Evolutionary conservation across 2,797 vertebrate genomes (phyloP), one percentile per base, ranked within the genome.

Genomic region (Forpus xanthops): DNA sequence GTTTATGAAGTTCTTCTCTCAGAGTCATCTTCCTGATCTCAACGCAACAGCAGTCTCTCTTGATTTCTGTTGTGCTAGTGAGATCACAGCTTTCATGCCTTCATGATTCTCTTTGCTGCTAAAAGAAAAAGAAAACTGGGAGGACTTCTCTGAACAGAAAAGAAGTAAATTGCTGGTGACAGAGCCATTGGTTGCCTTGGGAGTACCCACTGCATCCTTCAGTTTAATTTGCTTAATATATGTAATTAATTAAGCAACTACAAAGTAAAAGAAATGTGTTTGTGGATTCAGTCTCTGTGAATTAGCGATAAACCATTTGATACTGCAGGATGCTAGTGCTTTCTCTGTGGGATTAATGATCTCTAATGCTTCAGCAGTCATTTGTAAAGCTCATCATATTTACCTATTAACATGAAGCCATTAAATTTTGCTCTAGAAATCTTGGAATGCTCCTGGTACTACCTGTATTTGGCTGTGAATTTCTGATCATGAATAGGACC

Each of bases 181-280:
- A 52, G 12, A 91, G 87, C 31, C 45, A 42, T 28, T n/a, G 55
- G 58, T 80, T 92, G 50, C 79, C 77, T 49, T 31, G 72, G 74
- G 79, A 95, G 77, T 85, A 83, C 58, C 91, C 2, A 1, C 47
- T 78, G 53, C 49, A 86, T 89, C 45, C 85, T 93, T 92, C 80
- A 70, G 71, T 93, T 93, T 93, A 81, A 93, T 87, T 93, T 95
- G 58, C 86, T 87, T 93, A 91, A 94, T 95, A 84, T 75, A 62
- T 76, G 68, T 90, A 95, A 95, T 93, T 94, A 96, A 93, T 96
- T 89, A 95, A 94, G 50, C 66, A 87, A 79, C 77, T 72, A 66
- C 50, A 82, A 90, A 90, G 79, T 66, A 83, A 92, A 45, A 88
- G 77, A 88, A 93, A 78, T 88, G 66, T 93, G 90, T 96, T 94